These are phyloP conservation scores for Menidia menidia DNA, from an alignment of 2,797 vertebrate genomes.

Conservation along the genomic window DNA sequence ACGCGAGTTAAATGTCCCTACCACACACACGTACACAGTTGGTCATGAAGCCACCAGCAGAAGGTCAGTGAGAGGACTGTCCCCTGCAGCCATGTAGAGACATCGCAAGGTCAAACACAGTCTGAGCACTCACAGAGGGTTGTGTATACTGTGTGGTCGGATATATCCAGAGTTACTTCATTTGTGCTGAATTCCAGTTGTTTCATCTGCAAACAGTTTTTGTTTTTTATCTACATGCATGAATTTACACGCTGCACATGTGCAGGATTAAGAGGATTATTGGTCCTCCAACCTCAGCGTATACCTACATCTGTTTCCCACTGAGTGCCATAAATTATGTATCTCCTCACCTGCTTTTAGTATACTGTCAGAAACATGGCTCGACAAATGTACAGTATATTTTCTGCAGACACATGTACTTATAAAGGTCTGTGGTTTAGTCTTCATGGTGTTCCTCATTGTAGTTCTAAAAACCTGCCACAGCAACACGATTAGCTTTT, in stretches of 20 bases:
- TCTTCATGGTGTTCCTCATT: neutral
- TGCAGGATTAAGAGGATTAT: slow-evolving; percentile 25
- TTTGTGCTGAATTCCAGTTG: neutral
- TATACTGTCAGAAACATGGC: slow-evolving; percentile 1
- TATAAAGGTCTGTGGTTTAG: neutral
- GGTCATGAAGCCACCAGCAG: slow-evolving; percentile 34
- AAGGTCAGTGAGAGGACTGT: slow-evolving; percentile 46
- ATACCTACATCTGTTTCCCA: slow-evolving; percentile 60
- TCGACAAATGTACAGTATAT: slow-evolving; percentile 20
- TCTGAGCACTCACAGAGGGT: neutral
- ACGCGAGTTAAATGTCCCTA: slow-evolving; percentile 23
- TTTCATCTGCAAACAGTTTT: slow-evolving; percentile 10
- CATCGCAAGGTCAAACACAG: slow-evolving; percentile 49
- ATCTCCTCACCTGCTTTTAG: slow-evolving; percentile 57
- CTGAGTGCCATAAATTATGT: slow-evolving; percentile 44
- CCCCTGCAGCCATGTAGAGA: slow-evolving; percentile 20
- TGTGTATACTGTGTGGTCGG: neutral
- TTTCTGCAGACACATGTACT: neutral
- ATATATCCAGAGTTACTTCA: neutral
- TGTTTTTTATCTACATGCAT: neutral
- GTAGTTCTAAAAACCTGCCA: neutral
- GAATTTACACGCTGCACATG: neutral
- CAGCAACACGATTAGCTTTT: neutral
- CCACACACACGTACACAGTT: neutral
- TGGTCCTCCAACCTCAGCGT: slow-evolving; percentile 18